These are phyloP conservation scores for Aphrophora alni DNA, from an alignment of 2,888 invertebrate genomes.

Conservation along the genomic window DNA sequence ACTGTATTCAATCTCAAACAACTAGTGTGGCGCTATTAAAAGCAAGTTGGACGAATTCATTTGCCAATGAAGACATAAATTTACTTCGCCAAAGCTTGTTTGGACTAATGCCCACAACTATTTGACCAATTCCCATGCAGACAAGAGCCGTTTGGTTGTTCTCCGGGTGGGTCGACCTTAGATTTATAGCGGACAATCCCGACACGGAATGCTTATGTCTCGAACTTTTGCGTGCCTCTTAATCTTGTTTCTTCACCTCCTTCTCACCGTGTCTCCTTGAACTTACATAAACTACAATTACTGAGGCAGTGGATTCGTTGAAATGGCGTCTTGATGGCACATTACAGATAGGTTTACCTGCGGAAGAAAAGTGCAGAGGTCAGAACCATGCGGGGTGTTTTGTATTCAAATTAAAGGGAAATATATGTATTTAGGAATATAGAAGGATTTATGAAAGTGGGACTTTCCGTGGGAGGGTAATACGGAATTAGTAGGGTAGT, in stretches of 20 bases:
- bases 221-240: not conserved
- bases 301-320: not conserved
- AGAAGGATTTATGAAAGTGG: not conserved
- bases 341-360: too few relatives aligned
- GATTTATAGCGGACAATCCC: not conserved
- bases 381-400: too few relatives aligned
- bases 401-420: not conserved
- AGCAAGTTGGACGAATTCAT: not conserved
- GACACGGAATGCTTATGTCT: not conserved
- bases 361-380: too few relatives aligned
- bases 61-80: not conserved
- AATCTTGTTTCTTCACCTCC: not conserved
- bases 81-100: not conserved
- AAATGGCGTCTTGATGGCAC: too few relatives aligned
- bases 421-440: not conserved
- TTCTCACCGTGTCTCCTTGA: not conserved
- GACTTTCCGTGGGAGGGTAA: not conserved
- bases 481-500: too few relatives aligned
- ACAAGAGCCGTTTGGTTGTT: too few relatives aligned
- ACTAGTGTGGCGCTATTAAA: not conserved
- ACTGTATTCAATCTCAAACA: not conserved
- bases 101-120: constrained; percentile 1
- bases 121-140: not conserved
- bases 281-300: not conserved
- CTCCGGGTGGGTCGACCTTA: not conserved